Evolutionary conservation across 2,888 invertebrate genomes (phyloP).

Genomic region (Ectemnius cavifrons): DNA sequence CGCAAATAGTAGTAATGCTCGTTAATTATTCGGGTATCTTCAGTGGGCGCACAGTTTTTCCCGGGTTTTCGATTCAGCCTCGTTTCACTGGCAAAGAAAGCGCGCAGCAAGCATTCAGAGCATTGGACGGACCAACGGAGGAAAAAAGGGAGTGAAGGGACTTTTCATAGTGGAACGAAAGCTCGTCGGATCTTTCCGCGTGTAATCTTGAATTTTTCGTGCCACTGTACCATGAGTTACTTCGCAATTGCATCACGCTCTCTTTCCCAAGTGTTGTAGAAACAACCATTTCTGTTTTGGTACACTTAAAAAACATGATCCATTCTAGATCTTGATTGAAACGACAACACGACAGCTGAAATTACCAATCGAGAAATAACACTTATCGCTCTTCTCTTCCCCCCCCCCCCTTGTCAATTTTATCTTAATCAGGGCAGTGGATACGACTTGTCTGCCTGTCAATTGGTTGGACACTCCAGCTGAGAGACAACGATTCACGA

Average conservation of each 20-base stretch:
- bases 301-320: too few species aligned
- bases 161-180: not conserved
- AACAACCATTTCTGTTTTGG: too few species aligned
- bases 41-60: not conserved
- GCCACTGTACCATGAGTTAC: not conserved
- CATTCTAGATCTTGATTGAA: too few species aligned
- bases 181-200: not conserved
- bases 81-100: not conserved
- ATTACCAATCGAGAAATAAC: too few species aligned
- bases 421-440: not conserved
- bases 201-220: not conserved
- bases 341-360: too few species aligned
- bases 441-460: not conserved
- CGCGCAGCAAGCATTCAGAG: not conserved
- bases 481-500: slow-evolving; percentile 41
- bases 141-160: not conserved
- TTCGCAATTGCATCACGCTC: not conserved
- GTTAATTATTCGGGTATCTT: slow-evolving; percentile 7
- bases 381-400: not conserved
- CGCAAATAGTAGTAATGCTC: slow-evolving; percentile 9
- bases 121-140: slow-evolving; percentile 27
- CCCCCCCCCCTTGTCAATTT: not conserved
- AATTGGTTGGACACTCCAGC: slow-evolving; percentile 7
- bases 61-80: not conserved
- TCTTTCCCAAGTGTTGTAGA: not conserved